Conservation (phyloP, 37 sponge, comb jelly and placozoan genomes). For the Beroe forskalii region DNA sequence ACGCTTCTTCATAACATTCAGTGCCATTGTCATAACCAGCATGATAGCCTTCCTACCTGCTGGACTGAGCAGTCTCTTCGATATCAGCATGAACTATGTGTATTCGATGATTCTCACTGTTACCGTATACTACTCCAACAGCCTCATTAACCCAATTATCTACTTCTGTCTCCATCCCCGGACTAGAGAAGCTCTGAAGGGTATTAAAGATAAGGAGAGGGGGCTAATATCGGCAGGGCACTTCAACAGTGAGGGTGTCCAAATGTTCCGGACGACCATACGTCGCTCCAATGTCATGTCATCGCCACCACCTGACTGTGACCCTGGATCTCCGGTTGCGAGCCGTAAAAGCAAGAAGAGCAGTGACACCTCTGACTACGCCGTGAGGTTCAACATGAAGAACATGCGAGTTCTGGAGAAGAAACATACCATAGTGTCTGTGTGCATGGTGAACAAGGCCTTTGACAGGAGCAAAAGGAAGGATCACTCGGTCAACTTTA, state of each 20-base stretch:
- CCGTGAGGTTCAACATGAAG: neutral
- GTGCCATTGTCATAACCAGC: neutral
- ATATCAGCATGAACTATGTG: slow-evolving; percentile 32
- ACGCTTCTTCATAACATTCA: slow-evolving; percentile 3
- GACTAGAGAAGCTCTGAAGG: neutral
- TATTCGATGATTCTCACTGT: neutral
- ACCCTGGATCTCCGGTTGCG: neutral
- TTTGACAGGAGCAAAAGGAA: neutral
- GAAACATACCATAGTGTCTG: neutral
- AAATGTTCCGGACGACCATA: neutral
- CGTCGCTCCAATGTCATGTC: neutral
- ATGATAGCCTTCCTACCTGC: slow-evolving; percentile 9
- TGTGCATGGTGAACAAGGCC: neutral
- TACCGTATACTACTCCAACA: slow-evolving; percentile 50
- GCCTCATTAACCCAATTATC: slow-evolving; percentile 4
- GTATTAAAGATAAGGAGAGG: neutral
- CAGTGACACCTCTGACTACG: neutral
- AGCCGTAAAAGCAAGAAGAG: too few species aligned
- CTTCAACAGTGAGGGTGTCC: neutral
- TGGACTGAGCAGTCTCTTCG: neutral
- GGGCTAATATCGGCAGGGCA: neutral
- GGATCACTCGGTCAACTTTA: too few species aligned
- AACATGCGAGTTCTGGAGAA: neutral
- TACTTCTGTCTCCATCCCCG: slow-evolving; percentile 50
- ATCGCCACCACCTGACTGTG: neutral